A percentile compares a stretch with the other conserved stretches of the same genome.
These are phyloP conservation scores for Neosilurus mollespiculum DNA, from an alignment of 2,797 vertebrate genomes.

Conservation along the genomic window DNA sequence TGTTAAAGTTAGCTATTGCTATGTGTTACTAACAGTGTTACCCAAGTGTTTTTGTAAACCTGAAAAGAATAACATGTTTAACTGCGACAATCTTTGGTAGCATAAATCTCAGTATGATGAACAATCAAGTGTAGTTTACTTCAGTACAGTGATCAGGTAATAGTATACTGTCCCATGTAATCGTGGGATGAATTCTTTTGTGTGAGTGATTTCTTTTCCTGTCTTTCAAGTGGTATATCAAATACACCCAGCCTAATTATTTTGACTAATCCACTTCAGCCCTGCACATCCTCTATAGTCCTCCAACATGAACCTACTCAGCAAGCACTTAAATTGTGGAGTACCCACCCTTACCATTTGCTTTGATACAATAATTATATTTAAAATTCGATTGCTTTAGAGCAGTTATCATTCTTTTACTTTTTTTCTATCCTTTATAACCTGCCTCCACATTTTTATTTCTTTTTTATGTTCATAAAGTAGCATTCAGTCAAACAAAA, in stretches of 20 bases:
- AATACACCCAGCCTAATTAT: not conserved
- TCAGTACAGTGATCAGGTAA: conserved; percentile 7
- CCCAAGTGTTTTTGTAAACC: not conserved
- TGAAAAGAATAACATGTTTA: not conserved
- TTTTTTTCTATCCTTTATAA: not conserved
- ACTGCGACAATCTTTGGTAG: not conserved
- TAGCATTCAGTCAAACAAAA: not conserved
- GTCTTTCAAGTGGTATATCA: not conserved
- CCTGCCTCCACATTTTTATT: not conserved
- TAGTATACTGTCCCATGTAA: not conserved
- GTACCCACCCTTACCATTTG: not conserved
- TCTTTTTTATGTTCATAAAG: not conserved
- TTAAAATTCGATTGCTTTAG: not conserved
- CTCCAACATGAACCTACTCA: not conserved
- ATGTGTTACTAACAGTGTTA: not conserved
- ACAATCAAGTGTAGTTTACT: conserved; percentile 12
- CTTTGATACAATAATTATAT: not conserved
- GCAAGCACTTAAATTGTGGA: not conserved
- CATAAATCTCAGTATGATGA: not conserved
- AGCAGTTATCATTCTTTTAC: not conserved
- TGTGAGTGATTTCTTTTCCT: not conserved
- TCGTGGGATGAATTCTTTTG: not conserved
- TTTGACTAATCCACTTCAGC: not conserved
- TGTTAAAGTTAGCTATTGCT: not conserved
- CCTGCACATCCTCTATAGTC: not conserved